A percentile compares a stretch with the other conserved stretches of the same genome.
phyloP scores from a whole-genome alignment of 2,113 vertebrate genomes.

The Hemichromis elongatus region DNA sequence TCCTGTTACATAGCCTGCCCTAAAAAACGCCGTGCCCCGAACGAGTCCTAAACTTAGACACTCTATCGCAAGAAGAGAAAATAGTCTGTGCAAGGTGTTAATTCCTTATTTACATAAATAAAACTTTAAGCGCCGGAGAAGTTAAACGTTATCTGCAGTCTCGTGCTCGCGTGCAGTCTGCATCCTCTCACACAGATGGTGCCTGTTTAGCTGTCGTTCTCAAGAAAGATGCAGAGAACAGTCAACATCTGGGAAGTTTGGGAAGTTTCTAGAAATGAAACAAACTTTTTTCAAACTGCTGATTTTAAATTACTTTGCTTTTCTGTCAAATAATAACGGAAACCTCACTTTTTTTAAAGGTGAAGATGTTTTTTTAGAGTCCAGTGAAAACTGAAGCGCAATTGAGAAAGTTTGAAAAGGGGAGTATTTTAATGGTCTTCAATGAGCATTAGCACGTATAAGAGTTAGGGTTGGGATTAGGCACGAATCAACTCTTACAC shows the following conservation, averaged over 20 bases:
- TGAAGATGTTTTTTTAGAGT: neutral
- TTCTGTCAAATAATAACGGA: neutral
- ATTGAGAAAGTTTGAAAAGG: neutral
- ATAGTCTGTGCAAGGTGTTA: neutral
- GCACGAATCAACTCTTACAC: rapidly evolving
- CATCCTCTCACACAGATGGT: neutral
- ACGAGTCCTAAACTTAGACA: neutral
- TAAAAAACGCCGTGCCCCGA: neutral
- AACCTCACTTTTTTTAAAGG: neutral
- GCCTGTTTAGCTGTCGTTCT: neutral
- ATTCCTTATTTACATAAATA: neutral
- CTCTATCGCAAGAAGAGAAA: neutral
- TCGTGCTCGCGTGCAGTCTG: neutral
- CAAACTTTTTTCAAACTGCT: neutral
- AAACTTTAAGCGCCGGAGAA: neutral
- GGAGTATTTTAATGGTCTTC: neutral
- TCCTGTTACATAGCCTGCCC: neutral
- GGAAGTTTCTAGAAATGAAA: neutral
- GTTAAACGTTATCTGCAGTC: neutral
- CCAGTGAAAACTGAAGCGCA: neutral
- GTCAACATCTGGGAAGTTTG: neutral
- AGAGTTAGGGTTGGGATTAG: neutral
- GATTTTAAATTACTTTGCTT: neutral
- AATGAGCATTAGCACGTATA: neutral
- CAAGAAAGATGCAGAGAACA: neutral